Base-by-base conservation (phyloP, 2,888 invertebrate species). In the Drosophila prolongata region DNA sequence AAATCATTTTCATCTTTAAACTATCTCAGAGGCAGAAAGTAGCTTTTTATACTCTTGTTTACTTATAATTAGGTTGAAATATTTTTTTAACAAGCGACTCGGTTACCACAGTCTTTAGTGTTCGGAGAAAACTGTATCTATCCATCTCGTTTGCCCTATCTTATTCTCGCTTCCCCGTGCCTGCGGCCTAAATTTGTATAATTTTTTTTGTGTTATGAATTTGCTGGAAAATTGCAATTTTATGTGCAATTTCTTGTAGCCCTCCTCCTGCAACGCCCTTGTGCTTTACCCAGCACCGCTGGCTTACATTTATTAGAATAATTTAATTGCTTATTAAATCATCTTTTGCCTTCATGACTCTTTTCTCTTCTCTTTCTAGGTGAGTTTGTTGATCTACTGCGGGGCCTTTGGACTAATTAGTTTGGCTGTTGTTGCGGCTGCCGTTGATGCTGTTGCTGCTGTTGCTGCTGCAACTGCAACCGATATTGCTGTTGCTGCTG, bases 151-250 rank as follows among this genome's bases (percentile, higher is more conserved):
- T 55, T 44, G 14, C 49, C 46, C 14, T 52, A 43, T 38, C 59
- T 47, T 3, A 46, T 59, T 38, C 62, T 64, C 79, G 61, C 53
- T 76, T 64, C 71, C 79, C 69, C 8, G 9, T 35, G 83, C 79
- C 71, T 60, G 78, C 84, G 81, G 87, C 84, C 80, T 79, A 73
- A 76, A 71, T 76, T 79, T 74, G 75, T 80, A 76, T 68, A 76
- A 76, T 75, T 68, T 83, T 62, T 75, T 72, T 47, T 77, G 58
- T 82, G 60, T 82, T 83, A 80, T 79, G 77, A 83, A 83, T 84
- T 84, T 87, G 81, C 87, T 80, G 79, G 84, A 84, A 87, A 87
- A 85, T 85, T 85, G 85, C 85, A 87, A 85, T 85, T 85, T 87
- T 81, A 84, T 85, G 82, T 84, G 81, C 80, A 87, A 77, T 84